Percentiles rank a stretch among this genome's conserved stretches.
Evolutionary conservation across 2,113 vertebrate species (phyloP).

Genomic region (Corydoras sp.): DNA sequence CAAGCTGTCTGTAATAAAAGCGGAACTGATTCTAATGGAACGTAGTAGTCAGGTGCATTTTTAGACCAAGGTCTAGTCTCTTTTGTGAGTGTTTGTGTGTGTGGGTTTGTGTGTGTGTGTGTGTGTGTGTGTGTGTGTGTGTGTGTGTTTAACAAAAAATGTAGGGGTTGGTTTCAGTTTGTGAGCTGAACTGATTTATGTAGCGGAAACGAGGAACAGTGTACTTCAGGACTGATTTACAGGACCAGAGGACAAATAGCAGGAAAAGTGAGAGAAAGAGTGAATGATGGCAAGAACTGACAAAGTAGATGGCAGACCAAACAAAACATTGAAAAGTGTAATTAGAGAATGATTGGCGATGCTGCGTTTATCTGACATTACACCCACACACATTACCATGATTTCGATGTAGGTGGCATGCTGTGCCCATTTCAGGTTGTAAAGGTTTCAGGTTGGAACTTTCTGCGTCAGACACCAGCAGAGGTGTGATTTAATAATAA

Average conservation of each 20-base stretch:
- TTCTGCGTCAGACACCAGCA: too few relatives aligned
- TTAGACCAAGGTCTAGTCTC: conserved; percentile 13
- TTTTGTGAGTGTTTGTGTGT: background rate
- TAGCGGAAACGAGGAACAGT: conserved; percentile 40
- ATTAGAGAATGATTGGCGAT: background rate
- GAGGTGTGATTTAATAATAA: too few relatives aligned
- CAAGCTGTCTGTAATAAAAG: conserved; percentile 16
- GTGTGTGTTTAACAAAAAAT: background rate
- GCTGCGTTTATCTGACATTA: conserved; percentile 1
- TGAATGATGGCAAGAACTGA: background rate
- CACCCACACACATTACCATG: background rate
- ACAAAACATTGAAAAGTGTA: background rate
- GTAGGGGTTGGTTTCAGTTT: conserved; percentile 19
- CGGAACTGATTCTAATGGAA: conserved; percentile 36
- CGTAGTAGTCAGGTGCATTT: conserved; percentile 36
- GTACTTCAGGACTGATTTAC: conserved; percentile 1
- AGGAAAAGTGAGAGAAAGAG: background rate
- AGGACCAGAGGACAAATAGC: background rate
- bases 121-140: background rate
- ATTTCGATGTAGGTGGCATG: too few relatives aligned
- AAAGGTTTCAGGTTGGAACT: too few relatives aligned
- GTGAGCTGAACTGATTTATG: conserved; percentile 15
- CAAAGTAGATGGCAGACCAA: conserved; percentile 6
- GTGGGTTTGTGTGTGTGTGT: background rate
- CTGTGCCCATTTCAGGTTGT: too few relatives aligned